Evolutionary conservation across 2,797 vertebrate genomes (phyloP), one percentile per base, ranked within the genome.

Genomic region (Cirrhinus molitorella): DNA sequence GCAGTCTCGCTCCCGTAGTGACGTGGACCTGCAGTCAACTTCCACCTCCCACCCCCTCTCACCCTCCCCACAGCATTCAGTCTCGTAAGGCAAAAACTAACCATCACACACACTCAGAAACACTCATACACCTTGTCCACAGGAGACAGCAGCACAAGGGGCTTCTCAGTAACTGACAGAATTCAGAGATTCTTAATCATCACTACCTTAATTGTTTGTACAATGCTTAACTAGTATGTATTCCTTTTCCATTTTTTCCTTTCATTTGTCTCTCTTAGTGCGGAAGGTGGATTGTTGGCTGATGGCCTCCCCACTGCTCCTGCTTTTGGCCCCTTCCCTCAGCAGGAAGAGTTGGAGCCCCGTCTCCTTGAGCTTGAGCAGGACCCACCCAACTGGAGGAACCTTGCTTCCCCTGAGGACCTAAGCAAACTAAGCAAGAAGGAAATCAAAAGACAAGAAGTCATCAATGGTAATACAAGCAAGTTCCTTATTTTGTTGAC

Each of bases 1-100:
- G 94, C 95, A 97, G 94, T 96, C 94, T 5, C 96, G 97, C 82
- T 98, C 97, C 91, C 95, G 96, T 92, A 98, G 97, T 17, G 97
- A 97, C 57, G 97, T 98, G 94, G 97, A 98, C 93, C 95, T 97
- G 87, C 96, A 97, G 89, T 94, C 95, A 83, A 88, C 96, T 76
- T 80, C 91, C 87, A 88, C 94, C 79, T 90, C 94, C 90, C 84
- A 94, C 86, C 90, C 93, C 85, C 28, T 86, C 89, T 90, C 90
- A 72, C 91, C 94, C 91, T 90, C 87, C 83, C 91, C 92, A 88
- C 91, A 91, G 80, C 90, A 90, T 87, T 84, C 88, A 88, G 89
- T 88, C 92, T 89, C 88, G 94, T 95, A 96, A 95, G 94, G 91
- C 91, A 90, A 93, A 88, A 87, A 90, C 76, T 80, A 83, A 79